A percentile compares a stretch with the other conserved stretches of the same genome.
These are phyloP conservation scores for Malacosoma neustria DNA, from an alignment of 2,888 invertebrate genomes.

Conservation along the genomic window DNA sequence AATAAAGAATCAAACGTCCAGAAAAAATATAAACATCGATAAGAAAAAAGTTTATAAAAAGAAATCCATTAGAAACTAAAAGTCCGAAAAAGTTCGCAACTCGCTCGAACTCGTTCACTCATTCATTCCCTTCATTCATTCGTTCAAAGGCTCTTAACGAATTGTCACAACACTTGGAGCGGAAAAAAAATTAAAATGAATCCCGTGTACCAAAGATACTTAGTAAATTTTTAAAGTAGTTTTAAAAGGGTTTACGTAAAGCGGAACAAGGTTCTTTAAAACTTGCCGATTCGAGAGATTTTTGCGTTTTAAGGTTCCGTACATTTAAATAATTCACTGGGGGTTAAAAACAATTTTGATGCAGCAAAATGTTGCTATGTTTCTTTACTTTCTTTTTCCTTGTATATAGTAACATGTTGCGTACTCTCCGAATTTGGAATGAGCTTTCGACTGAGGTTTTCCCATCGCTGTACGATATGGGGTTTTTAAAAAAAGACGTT, in stretches of 20 bases:
- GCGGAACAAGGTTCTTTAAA: not conserved
- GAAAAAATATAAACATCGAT: not conserved
- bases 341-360: no score
- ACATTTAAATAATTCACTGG: no score
- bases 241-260: not conserved
- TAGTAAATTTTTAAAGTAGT: not conserved
- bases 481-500: no score
- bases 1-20: not conserved
- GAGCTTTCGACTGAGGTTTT: no score
- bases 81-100: not conserved
- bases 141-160: not conserved
- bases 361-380: no score
- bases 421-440: no score
- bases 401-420: no score
- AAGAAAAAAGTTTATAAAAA: not conserved
- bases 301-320: no score
- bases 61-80: not conserved
- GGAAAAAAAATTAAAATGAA: not conserved
- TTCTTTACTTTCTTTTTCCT: no score
- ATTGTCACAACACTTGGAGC: not conserved
- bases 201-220: not conserved
- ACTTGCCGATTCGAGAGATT: no score
- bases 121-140: conserved; percentile 1
- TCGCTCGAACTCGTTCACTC: conserved; percentile 2
- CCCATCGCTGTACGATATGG: no score